These are phyloP conservation scores for Paramormyrops kingsleyae DNA, from an alignment of 2,113 vertebrate species.

Conservation along the genomic window DNA sequence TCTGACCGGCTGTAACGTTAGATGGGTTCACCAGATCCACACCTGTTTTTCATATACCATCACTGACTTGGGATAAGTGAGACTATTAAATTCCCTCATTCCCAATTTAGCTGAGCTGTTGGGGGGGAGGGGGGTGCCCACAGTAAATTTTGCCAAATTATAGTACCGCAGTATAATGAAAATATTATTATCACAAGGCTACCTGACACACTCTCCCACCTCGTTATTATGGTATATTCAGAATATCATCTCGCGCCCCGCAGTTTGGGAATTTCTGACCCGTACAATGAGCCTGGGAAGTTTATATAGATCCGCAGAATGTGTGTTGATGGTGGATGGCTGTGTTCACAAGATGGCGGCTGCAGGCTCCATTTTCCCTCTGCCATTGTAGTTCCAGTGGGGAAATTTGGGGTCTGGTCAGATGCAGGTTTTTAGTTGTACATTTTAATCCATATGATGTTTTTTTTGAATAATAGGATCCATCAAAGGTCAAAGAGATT, in stretches of 20 bases:
- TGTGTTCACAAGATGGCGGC: too few species aligned
- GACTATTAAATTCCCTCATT: background rate
- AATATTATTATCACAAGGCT: background rate
- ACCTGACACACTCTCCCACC: background rate
- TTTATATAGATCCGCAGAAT: too few species aligned
- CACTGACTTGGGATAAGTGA: background rate
- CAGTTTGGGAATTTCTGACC: too few species aligned
- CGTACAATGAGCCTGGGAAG: too few species aligned
- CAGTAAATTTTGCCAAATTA: background rate
- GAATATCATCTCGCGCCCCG: background rate
- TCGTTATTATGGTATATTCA: background rate
- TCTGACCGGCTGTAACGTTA: background rate
- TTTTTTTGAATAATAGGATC: too few species aligned
- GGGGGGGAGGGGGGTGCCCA: background rate
- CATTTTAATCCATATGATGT: too few species aligned
- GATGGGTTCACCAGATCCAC: background rate
- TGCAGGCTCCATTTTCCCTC: too few species aligned
- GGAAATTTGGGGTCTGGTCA: too few species aligned
- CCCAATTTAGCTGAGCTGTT: background rate
- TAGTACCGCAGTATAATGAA: background rate
- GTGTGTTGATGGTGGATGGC: too few species aligned
- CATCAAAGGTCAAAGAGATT: too few species aligned
- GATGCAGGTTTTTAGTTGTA: too few species aligned
- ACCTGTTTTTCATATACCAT: background rate
- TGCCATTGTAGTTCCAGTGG: too few species aligned